Conservation (phyloP, 1,140 invertebrate genomes). For the Pissodes strobi region DNA sequence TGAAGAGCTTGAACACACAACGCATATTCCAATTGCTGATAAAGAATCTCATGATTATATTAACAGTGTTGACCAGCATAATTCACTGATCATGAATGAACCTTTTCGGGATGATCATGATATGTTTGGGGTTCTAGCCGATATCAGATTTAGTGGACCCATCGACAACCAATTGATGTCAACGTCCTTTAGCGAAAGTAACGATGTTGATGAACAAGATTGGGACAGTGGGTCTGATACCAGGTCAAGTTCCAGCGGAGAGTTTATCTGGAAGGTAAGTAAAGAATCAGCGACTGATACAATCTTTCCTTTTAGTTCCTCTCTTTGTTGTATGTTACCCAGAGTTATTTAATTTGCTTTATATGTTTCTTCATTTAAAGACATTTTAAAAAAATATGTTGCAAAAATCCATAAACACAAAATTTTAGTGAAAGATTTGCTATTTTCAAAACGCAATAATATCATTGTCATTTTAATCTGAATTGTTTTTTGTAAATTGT, state of each 20-base stretch:
- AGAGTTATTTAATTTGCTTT: no score
- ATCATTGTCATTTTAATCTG: no score
- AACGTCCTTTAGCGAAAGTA: conserved; percentile 55
- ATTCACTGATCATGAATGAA: conserved; percentile 35
- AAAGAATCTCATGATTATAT: conserved; percentile 18
- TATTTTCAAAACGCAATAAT: no score
- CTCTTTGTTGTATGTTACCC: background rate
- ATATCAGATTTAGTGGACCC: conserved; percentile 54
- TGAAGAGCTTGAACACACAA: conserved; percentile 38
- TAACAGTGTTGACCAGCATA: conserved; percentile 11
- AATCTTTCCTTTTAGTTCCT: background rate
- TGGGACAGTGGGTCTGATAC: conserved; percentile 65
- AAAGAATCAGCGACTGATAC: background rate
- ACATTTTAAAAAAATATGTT: no score
- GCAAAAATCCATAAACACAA: background rate
- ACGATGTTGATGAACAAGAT: conserved; percentile 56
- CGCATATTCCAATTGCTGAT: conserved; percentile 18
- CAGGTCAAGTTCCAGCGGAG: conserved; percentile 68
- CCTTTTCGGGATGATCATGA: conserved; percentile 2
- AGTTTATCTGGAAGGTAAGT: conserved; percentile 77
- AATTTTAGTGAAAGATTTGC: background rate
- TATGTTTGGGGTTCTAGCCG: conserved; percentile 50
- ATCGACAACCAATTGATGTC: conserved; percentile 53
- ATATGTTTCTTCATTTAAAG: no score
- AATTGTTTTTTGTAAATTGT: background rate